These are phyloP conservation scores for Mythimna ferrago DNA, from an alignment of 2,888 invertebrate species.

Conservation along the genomic window DNA sequence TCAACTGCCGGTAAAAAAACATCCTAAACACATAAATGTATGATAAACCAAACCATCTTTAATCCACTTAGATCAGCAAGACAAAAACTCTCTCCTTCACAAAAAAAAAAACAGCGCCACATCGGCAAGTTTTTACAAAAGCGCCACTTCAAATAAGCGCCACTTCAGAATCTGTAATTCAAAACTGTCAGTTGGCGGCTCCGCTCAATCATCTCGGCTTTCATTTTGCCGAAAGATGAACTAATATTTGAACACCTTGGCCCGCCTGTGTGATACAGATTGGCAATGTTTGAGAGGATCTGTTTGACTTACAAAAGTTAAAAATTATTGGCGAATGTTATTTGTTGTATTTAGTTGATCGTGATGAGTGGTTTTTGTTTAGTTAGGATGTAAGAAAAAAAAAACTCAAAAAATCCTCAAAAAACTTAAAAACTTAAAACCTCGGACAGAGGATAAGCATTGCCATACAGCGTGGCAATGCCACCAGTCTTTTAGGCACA, in stretches of 20 bases:
- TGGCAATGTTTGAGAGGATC: conserved; percentile 50
- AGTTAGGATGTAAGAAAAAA: too few relatives aligned
- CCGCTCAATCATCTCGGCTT: conserved; percentile 71
- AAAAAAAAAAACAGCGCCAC: conserved; percentile 18
- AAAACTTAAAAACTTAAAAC: too few relatives aligned
- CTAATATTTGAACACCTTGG: conserved; percentile 82
- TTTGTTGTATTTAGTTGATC: conserved; percentile 23
- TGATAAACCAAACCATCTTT: not conserved
- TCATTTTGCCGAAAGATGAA: conserved; percentile 76
- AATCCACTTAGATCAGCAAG: not conserved
- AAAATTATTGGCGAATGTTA: conserved; percentile 49
- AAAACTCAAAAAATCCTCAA: too few relatives aligned
- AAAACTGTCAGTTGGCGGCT: conserved; percentile 56
- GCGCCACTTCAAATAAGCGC: conserved; percentile 55
- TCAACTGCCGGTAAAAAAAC: too few relatives aligned
- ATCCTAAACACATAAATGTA: not conserved
- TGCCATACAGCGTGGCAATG: too few relatives aligned
- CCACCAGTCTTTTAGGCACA: too few relatives aligned
- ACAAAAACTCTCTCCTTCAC: not conserved
- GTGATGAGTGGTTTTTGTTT: not conserved
- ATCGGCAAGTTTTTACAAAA: conserved; percentile 50
- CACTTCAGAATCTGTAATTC: conserved; percentile 61
- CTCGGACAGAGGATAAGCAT: too few relatives aligned
- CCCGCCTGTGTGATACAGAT: conserved; percentile 58
- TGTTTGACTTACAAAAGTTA: conserved; percentile 7